Evolutionary conservation across 2,113 vertebrate genomes (phyloP).

Genomic region (Gallinago paraguaiae): DNA sequence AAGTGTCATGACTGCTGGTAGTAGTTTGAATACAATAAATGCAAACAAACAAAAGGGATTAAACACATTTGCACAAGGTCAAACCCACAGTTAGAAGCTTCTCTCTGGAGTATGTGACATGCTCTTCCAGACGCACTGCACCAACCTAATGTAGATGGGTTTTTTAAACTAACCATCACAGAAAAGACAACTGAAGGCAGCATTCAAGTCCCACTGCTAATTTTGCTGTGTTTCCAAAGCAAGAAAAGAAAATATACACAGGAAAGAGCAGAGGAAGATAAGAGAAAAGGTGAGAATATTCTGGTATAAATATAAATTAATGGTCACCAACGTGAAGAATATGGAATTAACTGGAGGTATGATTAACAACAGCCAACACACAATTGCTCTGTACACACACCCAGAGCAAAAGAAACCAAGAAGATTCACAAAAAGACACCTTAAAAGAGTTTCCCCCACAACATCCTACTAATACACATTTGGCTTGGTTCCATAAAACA

Average conservation of each 20-base stretch:
- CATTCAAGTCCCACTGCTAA: background rate
- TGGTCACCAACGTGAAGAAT: background rate
- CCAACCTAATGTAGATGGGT: background rate
- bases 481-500: background rate
- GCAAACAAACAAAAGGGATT: conserved; percentile 45
- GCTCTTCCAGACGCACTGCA: background rate
- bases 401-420: background rate
- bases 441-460: background rate
- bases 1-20: conserved; percentile 4
- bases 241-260: background rate
- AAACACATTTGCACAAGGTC: conserved; percentile 24
- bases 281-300: background rate
- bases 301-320: background rate
- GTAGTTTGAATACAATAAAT: background rate
- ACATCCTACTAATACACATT: background rate
- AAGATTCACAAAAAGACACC: background rate
- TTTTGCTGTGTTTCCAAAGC: background rate
- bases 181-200: background rate
- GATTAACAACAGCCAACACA: background rate
- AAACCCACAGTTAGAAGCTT: conserved; percentile 31
- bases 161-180: background rate
- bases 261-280: background rate
- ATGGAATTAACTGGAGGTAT: background rate
- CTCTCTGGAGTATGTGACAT: background rate
- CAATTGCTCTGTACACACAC: background rate